Conservation (phyloP, 2,797 vertebrate genomes). For the Xiphorhynchus erythropygius region DNA sequence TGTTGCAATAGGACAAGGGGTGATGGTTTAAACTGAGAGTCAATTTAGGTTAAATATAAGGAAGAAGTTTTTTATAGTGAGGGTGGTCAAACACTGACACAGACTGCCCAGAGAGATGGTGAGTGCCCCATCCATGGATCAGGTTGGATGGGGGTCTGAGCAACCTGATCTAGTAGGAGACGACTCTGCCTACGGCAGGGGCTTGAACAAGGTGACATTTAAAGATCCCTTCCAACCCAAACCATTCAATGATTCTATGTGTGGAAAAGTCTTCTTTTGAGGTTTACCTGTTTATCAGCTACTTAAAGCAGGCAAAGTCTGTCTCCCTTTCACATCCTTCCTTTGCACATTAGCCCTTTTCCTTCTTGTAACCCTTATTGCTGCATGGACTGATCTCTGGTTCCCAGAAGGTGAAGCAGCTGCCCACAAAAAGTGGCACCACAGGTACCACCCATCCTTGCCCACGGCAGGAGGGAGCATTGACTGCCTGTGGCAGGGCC, state of each 20-base stretch:
- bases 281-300: neutral
- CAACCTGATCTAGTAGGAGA: neutral
- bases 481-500: rapidly evolving
- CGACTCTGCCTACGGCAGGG: neutral
- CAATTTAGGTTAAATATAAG: neutral
- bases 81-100: neutral
- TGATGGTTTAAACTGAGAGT: neutral
- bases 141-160: neutral
- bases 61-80: neutral
- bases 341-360: neutral
- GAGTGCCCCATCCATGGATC: neutral
- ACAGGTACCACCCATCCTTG: rapidly evolving
- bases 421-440: rapidly evolving
- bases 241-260: neutral
- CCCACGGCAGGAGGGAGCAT: neutral
- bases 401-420: neutral
- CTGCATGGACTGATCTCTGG: neutral
- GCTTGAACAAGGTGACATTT: neutral
- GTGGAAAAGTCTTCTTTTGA: neutral
- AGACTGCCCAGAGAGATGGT: neutral
- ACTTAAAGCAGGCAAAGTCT: neutral
- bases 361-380: neutral
- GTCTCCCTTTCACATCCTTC: neutral
- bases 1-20: neutral
- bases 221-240: neutral